Percentiles rank a stretch among this genome's conserved stretches.
Conservation (phyloP, 2,113 vertebrate genomes). For the Macrotus californicus region DNA sequence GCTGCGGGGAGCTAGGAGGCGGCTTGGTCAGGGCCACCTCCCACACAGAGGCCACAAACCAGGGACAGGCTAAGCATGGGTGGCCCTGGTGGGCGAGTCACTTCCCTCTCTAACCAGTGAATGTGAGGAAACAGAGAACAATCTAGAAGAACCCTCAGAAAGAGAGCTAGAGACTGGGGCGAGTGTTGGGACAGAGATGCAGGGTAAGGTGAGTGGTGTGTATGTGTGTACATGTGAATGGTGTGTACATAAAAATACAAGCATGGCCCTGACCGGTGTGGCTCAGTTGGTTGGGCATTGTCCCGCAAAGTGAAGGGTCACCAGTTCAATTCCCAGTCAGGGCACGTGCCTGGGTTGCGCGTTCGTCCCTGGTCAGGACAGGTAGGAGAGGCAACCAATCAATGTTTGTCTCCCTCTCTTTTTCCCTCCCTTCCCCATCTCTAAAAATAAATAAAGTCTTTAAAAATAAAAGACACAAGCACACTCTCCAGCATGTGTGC, state of each 20-base stretch:
- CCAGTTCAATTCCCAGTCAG: too few species aligned
- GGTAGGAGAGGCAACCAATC: too few species aligned
- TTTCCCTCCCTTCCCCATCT: too few species aligned
- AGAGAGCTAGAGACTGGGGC: background rate
- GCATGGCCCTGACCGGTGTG: background rate
- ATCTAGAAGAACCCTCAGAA: background rate
- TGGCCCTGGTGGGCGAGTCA: background rate
- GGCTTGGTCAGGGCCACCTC: background rate
- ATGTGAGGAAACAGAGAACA: background rate
- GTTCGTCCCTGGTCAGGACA: too few species aligned
- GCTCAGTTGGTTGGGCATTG: too few species aligned
- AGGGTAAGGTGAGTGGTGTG: rapidly evolving
- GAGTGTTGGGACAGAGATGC: rapidly evolving
- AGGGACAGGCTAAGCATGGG: rapidly evolving
- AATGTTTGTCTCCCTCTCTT: too few species aligned
- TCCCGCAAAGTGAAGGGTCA: too few species aligned
- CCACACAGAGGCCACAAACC: background rate
- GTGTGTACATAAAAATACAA: background rate
- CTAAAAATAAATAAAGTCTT: too few species aligned
- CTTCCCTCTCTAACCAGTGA: background rate
- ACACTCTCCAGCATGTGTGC: background rate
- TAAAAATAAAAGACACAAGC: too few species aligned
- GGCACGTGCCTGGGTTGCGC: too few species aligned
- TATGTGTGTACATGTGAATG: rapidly evolving
- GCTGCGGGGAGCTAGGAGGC: rapidly evolving